Percentiles rank a stretch among this genome's conserved stretches.
phyloP scores from a whole-genome alignment of 1,140 invertebrate species.

The Zelostemma sp. region DNA sequence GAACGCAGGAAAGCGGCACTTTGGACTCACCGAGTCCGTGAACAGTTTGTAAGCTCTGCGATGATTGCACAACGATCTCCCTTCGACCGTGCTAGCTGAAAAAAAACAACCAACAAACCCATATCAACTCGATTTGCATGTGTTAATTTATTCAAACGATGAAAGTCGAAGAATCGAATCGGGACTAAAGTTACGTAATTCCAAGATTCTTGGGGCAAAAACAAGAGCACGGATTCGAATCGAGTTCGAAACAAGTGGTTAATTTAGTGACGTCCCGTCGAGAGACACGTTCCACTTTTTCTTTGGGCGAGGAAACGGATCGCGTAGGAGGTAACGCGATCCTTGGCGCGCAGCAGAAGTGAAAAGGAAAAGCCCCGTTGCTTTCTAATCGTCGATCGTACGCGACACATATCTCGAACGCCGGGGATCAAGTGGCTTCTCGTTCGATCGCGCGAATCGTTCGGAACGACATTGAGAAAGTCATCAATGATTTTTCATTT shows the following conservation, averaged over 20 bases:
- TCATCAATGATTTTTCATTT: conserved; percentile 27
- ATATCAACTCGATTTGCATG: too few relatives aligned
- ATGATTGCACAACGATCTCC: conserved; percentile 91
- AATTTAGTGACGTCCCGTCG: conserved; percentile 16
- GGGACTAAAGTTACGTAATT: conserved; percentile 1
- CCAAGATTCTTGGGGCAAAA: background rate
- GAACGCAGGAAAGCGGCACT: conserved; percentile 91
- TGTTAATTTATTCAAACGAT: background rate
- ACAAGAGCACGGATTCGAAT: conserved; percentile 5
- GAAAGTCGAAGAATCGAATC: conserved; percentile 1
- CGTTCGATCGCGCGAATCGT: conserved; percentile 14
- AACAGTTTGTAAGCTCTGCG: conserved; percentile 93
- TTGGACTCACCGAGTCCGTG: conserved; percentile 90
- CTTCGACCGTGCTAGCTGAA: conserved; percentile 82
- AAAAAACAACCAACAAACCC: conserved; percentile 22
- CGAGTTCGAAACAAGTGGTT: conserved; percentile 5
- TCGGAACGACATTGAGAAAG: conserved; percentile 31
- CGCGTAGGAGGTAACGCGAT: conserved; percentile 53
- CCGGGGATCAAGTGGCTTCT: conserved; percentile 9
- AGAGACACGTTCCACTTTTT: conserved; percentile 53
- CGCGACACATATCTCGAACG: conserved; percentile 35
- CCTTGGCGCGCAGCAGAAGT: conserved; percentile 32
- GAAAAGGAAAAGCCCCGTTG: conserved; percentile 50
- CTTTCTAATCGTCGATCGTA: conserved; percentile 60
- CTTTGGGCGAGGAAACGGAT: conserved; percentile 41